Evolutionary conservation across 2,797 vertebrate genomes (phyloP), one percentile per base, ranked within the genome.

Genomic region (Pseudochaenichthys georgianus): DNA sequence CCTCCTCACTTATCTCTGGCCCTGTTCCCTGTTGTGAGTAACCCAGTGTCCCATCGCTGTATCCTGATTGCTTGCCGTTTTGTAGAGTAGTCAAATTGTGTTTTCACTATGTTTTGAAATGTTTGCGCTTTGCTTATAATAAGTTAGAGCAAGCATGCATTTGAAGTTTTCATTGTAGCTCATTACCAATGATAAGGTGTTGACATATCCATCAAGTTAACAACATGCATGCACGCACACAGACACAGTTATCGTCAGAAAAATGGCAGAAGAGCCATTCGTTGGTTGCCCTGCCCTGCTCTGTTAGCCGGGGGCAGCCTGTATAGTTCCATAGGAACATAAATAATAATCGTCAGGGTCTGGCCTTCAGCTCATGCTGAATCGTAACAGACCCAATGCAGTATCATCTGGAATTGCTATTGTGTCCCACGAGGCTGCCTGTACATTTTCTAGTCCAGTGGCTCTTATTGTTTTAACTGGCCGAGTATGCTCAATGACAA

Each of bases 341-440:
- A 88, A 75, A 94, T 94, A 93, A 92, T 95, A 90, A 92, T 84
- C 64, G n/a, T 92, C 92, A 87, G 42, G 78, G 88, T 93, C 84
- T 88, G 90, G 85, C 89, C 88, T 82, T 91, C 82, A 87, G 84
- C 86, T 81, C 21, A 6, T 15, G 51, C 66, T 87, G 89, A 91
- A 82, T 83, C 79, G 86, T 83, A 46, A 51, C 81, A 87, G 83
- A 87, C 86, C 79, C 84, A 42, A 66, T 75, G 83, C 88, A 83
- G 87, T 77, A 82, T 90, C 90, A 86, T 87, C 75, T 86, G 82
- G 88, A 93, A 89, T 83, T 85, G 87, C 85, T 87, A 89, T 87
- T 3, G 6, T 68, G 7, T 92, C 90, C 84, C 82, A n/a, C 41
- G 83, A 78, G 87, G 74, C 60, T 76, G 83, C 85, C 78, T 82